Conservation (phyloP, 1,140 invertebrate species). For the Andrena cerasifolii region DNA sequence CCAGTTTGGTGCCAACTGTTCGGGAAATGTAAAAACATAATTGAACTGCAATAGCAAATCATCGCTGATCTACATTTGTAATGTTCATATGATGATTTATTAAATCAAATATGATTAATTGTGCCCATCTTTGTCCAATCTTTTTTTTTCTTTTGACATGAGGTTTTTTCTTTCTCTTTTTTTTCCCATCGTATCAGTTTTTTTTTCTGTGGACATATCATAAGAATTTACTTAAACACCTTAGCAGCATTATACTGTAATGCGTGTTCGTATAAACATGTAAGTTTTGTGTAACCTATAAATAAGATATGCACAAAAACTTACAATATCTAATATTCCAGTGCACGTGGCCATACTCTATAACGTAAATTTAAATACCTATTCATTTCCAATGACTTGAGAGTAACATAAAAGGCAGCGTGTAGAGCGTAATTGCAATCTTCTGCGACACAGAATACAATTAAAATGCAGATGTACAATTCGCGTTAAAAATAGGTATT, state of each 20-base stretch:
- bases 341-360: constrained; percentile 59
- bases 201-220: constrained; percentile 83
- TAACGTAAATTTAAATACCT: constrained; percentile 5
- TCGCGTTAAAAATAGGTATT: constrained; percentile 2
- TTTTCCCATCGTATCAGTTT: constrained; percentile 81
- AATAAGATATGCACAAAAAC: constrained; percentile 65
- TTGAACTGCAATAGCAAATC: constrained; percentile 75
- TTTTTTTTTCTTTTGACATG: constrained; percentile 81
- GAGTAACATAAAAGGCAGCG: neutral
- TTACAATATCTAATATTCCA: constrained; percentile 60
- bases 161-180: constrained; percentile 80
- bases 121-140: constrained; percentile 81
- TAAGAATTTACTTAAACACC: constrained; percentile 80
- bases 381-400: neutral
- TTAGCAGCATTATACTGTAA: constrained; percentile 54
- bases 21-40: constrained; percentile 34
- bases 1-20: neutral
- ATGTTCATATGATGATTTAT: constrained; percentile 72
- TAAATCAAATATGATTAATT: constrained; percentile 80
- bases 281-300: constrained; percentile 63
- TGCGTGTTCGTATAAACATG: constrained; percentile 62
- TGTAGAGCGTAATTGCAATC: neutral
- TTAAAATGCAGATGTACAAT: constrained; percentile 15
- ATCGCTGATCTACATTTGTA: constrained; percentile 70
- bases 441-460: neutral